Base-by-base conservation (phyloP, 2,888 invertebrate species). In the Cerastoderma edule region DNA sequence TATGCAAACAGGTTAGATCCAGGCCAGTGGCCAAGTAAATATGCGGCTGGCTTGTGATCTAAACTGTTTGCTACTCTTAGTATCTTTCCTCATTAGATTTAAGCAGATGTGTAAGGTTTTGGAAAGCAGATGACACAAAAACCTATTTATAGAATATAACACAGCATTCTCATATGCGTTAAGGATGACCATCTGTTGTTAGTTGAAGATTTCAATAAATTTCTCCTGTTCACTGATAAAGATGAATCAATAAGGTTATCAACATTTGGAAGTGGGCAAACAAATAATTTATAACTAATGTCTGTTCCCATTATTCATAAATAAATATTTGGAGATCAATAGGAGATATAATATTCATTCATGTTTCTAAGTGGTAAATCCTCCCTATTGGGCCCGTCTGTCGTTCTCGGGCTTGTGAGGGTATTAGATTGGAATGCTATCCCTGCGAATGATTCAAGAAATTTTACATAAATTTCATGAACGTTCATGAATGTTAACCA, bases 201-300 rank as follows among this genome's bases (percentile, higher is more conserved):
- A 50, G 13, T 22, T n/a, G 10, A 13, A 22, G n/a, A n/a, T 50
- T n/a, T 6, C 6, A 13, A n/a, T n/a, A 50, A 50, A 50, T 22
- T n/a, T 6, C 13, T 50, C 22, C 5, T 50, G 22, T n/a, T 22
- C 50, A n/a, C 22, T 16, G n/a, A 22, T 19, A 50, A 50, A 35
- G 33, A 16, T 30, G 35, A 57, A 57, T 57, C 57, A 57, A 57
- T 57, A 57, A 33, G 8, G 10, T 56, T 56, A 57, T 57, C 57
- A 33, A 57, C 19, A 33, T 4, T 33, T 35, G 24, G 19, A 35
- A 33, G 30, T 27, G 57, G 22, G 57, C 33, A 57, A 57, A 57
- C 57, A 57, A 57, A 57, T 57, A 57, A 57, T 57, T 57, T 57
- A 57, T 57, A 1, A 33, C 35, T 57, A 57, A 57, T 57, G 22